Conservation (phyloP, 1,140 invertebrate species). For the Drosophila tsacasi region DNA sequence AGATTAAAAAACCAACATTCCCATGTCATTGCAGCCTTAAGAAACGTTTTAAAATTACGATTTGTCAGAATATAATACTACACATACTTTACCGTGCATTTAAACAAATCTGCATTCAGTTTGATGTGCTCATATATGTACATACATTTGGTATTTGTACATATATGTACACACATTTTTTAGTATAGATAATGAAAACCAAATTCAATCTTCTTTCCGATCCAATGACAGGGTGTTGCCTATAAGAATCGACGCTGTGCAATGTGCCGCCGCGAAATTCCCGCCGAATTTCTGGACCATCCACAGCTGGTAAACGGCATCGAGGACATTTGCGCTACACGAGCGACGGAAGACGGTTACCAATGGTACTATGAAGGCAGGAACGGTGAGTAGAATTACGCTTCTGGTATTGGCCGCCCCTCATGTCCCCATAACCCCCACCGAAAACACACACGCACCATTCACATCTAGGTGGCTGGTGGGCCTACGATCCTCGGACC, state of each 20-base stretch:
- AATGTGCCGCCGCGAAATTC: conserved; percentile 94
- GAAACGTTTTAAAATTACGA: neutral
- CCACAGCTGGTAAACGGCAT: conserved; percentile 90
- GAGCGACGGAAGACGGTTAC: conserved; percentile 89
- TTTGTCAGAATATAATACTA: no score
- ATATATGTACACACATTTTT: no score
- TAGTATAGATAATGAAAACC: neutral
- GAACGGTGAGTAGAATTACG: conserved; percentile 89
- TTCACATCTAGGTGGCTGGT: conserved; percentile 90
- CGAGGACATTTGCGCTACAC: conserved; percentile 85
- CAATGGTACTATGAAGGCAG: conserved; percentile 98
- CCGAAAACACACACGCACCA: conserved; percentile 40
- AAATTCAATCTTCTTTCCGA: neutral
- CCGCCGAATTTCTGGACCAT: conserved; percentile 93
- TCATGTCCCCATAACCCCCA: conserved; percentile 47
- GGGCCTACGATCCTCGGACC: conserved; percentile 93
- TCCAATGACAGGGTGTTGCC: conserved; percentile 89
- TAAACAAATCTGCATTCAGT: neutral
- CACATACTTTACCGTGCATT: no score
- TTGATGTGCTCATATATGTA: no score
- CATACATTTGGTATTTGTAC: no score
- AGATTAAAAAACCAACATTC: neutral
- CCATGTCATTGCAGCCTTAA: neutral
- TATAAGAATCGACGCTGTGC: conserved; percentile 94
- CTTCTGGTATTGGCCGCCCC: conserved; percentile 50